Evolutionary conservation across 2,113 vertebrate genomes (phyloP).

Genomic region (Tamias sibiricus): DNA sequence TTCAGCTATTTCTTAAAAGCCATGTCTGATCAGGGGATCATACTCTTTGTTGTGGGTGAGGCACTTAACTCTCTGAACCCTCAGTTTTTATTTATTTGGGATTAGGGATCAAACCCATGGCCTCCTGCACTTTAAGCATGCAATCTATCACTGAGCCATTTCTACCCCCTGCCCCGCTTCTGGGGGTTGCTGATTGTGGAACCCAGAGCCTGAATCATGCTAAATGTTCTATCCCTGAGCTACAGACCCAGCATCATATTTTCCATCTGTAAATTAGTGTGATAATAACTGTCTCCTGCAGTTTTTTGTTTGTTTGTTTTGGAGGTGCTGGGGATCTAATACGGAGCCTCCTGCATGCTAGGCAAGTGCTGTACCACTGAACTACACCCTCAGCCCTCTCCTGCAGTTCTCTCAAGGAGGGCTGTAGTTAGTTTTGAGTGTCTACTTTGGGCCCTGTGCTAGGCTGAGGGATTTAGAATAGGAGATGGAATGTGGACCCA

Average conservation of each 20-base stretch:
- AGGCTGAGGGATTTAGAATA: not conserved
- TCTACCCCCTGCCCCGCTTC: not conserved
- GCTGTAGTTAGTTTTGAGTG: not conserved
- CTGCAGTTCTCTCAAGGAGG: not conserved
- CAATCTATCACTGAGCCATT: not conserved
- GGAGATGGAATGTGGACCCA: not conserved
- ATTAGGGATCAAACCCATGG: too few relatives aligned
- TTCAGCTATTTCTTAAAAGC: not conserved
- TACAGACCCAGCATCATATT: not conserved
- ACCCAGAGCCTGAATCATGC: not conserved
- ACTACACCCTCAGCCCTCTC: not conserved
- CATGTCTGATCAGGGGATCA: rapidly evolving
- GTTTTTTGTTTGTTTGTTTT: not conserved
- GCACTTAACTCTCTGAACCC: not conserved
- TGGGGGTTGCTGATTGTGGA: not conserved
- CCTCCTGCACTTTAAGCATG: not conserved
- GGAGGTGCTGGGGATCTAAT: not conserved
- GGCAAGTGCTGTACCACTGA: not conserved
- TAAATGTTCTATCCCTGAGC: not conserved
- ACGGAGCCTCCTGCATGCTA: not conserved
- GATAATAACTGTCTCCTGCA: not conserved
- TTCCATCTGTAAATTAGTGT: not conserved
- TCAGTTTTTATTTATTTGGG: not conserved
- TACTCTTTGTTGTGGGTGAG: not conserved
- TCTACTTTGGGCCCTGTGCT: not conserved